Evolutionary conservation across 2,888 invertebrate genomes (phyloP).

Genomic region (Cremastinae sp.): DNA sequence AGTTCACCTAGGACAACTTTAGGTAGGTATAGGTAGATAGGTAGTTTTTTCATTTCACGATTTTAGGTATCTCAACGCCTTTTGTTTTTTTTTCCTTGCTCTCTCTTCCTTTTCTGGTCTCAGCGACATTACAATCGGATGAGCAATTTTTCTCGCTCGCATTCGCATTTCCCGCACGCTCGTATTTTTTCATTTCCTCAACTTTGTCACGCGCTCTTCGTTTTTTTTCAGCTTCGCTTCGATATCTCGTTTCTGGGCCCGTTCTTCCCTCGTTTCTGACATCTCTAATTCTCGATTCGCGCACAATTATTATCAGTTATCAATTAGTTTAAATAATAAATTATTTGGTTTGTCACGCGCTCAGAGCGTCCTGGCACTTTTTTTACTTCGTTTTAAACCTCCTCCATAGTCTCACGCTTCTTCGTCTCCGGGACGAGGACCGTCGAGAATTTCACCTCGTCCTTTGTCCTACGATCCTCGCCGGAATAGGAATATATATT

Average conservation of each 20-base stretch:
- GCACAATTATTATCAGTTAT: slow-evolving; percentile 68
- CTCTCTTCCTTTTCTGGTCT: slow-evolving; percentile 38
- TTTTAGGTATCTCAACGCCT: background rate
- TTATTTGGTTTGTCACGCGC: slow-evolving; percentile 80
- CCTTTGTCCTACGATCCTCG: background rate
- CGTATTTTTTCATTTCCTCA: background rate
- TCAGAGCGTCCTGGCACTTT: slow-evolving; percentile 80
- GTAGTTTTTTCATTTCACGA: slow-evolving; percentile 44
- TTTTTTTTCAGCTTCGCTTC: slow-evolving; percentile 13
- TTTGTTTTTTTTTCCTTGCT: slow-evolving; percentile 1
- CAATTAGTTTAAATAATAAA: slow-evolving; percentile 78
- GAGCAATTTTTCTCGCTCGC: too few species aligned
- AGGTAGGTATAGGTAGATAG: slow-evolving; percentile 61
- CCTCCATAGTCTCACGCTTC: slow-evolving; percentile 11
- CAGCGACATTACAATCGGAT: slow-evolving; percentile 48
- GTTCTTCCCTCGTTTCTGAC: background rate
- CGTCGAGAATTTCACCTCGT: background rate
- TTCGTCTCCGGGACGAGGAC: slow-evolving; percentile 3
- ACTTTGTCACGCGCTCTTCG: background rate
- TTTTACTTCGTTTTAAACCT: slow-evolving; percentile 40
- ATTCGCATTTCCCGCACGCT: slow-evolving; percentile 21
- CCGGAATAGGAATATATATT: slow-evolving; percentile 30
- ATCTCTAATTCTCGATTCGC: slow-evolving; percentile 21
- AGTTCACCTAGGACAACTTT: slow-evolving; percentile 61
- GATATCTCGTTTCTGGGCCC: background rate